These are phyloP conservation scores for Agonum fuliginosum DNA, from an alignment of 2,888 invertebrate genomes.

Conservation along the genomic window DNA sequence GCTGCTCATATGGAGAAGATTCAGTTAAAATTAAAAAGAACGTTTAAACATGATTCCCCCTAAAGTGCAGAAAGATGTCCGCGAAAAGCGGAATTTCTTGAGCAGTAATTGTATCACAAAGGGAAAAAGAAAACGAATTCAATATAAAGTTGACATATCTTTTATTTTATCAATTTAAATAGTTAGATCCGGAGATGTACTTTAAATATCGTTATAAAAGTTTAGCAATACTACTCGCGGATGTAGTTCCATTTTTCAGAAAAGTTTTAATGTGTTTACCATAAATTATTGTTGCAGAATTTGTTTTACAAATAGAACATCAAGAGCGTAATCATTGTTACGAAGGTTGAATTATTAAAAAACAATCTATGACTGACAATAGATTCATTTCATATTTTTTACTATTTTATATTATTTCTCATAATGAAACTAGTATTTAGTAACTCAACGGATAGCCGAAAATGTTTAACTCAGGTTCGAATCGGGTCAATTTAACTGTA, in stretches of 20 bases:
- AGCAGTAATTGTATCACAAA: conserved; percentile 18
- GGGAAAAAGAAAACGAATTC: neutral
- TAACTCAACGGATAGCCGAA: too few species aligned
- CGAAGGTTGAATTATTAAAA: too few species aligned
- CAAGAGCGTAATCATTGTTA: too few species aligned
- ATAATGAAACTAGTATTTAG: too few species aligned
- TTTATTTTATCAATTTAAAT: conserved; percentile 39
- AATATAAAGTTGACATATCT: conserved; percentile 28
- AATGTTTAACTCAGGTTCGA: too few species aligned
- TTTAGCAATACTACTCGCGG: neutral
- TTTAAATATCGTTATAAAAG: conserved; percentile 15
- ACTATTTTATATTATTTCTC: too few species aligned
- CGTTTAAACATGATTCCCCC: neutral
- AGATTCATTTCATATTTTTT: too few species aligned
- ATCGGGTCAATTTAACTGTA: too few species aligned
- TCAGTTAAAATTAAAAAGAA: neutral
- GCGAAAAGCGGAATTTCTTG: neutral
- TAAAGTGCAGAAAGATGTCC: conserved; percentile 14
- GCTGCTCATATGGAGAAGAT: neutral
- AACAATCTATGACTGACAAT: too few species aligned
- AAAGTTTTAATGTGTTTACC: too few species aligned
- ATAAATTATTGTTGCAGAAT: neutral
- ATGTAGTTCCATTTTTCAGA: too few species aligned
- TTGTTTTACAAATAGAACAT: too few species aligned
- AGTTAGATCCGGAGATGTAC: neutral